Evolutionary conservation across 2,113 vertebrate genomes (phyloP).

Genomic region (Pteronura brasiliensis): DNA sequence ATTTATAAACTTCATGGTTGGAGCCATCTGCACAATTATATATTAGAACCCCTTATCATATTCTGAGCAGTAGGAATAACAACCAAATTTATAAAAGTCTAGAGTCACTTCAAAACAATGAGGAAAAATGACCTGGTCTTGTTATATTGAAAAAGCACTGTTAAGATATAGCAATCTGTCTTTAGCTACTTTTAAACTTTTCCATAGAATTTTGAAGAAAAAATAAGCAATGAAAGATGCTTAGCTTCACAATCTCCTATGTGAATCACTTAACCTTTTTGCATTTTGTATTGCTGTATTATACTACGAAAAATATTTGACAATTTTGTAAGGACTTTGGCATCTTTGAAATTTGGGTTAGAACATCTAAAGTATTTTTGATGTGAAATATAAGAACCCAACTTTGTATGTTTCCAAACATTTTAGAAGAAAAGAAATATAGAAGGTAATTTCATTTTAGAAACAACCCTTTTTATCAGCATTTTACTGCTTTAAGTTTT

Average conservation of each 20-base stretch:
- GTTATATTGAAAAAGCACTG: background rate
- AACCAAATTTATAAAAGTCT: background rate
- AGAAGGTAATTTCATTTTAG: background rate
- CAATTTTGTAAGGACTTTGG: background rate
- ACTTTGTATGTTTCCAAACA: background rate
- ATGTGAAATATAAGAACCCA: background rate
- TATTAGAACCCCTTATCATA: background rate
- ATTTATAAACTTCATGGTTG: background rate
- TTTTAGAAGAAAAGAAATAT: background rate
- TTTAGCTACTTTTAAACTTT: background rate
- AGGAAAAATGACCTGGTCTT: background rate
- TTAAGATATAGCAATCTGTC: background rate
- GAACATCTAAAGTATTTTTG: background rate
- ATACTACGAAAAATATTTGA: background rate
- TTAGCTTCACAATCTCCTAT: background rate
- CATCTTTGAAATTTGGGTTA: background rate
- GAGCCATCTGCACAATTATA: background rate
- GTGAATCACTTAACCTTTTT: background rate
- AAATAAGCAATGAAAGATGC: background rate
- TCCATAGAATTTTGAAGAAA: background rate
- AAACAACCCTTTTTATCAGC: background rate
- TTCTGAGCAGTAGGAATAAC: background rate
- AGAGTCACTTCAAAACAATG: background rate
- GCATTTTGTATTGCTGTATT: background rate
- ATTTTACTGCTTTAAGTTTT: background rate